Base-by-base conservation (phyloP, 2,113 vertebrate species). In the Callochromis pleurospilus region DNA sequence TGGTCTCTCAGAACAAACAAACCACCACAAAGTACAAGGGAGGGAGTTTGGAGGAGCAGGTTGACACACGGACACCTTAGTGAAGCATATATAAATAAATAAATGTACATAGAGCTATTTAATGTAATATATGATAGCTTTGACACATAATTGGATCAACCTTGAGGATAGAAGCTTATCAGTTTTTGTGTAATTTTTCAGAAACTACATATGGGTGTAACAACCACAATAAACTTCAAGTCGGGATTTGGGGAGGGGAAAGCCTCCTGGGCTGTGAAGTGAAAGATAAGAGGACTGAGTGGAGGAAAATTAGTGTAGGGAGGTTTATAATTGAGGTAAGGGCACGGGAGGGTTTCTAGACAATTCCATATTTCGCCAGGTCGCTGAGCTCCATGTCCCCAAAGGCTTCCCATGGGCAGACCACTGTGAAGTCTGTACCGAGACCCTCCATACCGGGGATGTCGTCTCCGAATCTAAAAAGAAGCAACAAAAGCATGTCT, bases 371-470 rank as follows among this genome's bases (percentile, higher is more conserved):
- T 93, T 99, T 98, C 0, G 98, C 97, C 96, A 99, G 94, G 91
- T 98, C 98, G 3, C 98, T 97, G 82, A 99, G 97, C 92, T 99
- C 98, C 97, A 99, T 96, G 94, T 99, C 98, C 14, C 97, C 98
- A 84, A 98, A 99, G 82, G 98, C 98, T 90, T 99, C 98, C 98
- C 98, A 99, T 4, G 98, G 98, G 89, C 98, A 99, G 86, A 99
- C 95, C 94, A 98, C 98, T 0, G 98, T 98, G 97, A 99, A 98
- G 92, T 99, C 98, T 96, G 97, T 98, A 93, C 98, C 98, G 6
- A 99, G 96, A 3, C 98, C 98, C 89, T 98, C 98, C 98, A 99
- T 99, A 90, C 98, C 98, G n/a, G 98, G 98, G 82, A 99, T 99
- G 91, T 99, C 98, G 58, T 99, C 98, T 92, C 98, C 97, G 80